These are phyloP conservation scores for Prochilodus magdalenae DNA, from an alignment of 2,113 vertebrate genomes.

Conservation along the genomic window DNA sequence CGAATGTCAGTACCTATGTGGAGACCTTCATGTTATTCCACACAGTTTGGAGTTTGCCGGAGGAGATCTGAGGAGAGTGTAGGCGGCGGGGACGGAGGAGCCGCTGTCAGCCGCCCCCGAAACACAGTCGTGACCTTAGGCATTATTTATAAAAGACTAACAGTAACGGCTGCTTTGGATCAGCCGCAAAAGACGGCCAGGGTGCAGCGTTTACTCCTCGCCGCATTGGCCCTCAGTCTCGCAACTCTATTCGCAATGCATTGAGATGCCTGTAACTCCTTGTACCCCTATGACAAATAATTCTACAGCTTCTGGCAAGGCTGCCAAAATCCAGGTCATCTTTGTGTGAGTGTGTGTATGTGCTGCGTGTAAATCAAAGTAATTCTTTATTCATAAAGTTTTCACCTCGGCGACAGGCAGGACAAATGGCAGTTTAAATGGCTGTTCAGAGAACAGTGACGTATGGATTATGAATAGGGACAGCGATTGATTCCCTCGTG, in stretches of 20 bases:
- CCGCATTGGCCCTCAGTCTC: not conserved
- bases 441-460: conserved; percentile 53
- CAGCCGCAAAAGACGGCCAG: not conserved
- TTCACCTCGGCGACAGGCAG: conserved; percentile 44
- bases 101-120: not conserved
- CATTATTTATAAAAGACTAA: not conserved
- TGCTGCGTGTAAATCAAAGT: conserved; percentile 27
- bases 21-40: conserved; percentile 6
- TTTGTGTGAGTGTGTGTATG: conserved; percentile 4
- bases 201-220: conserved; percentile 2
- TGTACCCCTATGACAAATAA: conserved; percentile 42
- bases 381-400: conserved; percentile 56
- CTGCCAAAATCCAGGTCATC: conserved; percentile 40
- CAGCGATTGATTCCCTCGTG: conserved; percentile 57
- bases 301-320: conserved; percentile 32
- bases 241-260: conserved; percentile 4
- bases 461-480: conserved; percentile 64
- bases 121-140: conserved; percentile 3
- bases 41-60: conserved; percentile 20
- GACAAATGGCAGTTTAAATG: conserved; percentile 57
- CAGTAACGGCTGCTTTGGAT: not conserved
- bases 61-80: conserved; percentile 9
- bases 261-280: conserved; percentile 4
- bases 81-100: not conserved
- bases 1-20: conserved; percentile 54